Evolutionary conservation across 2,888 invertebrate genomes (phyloP), one percentile per base, ranked within the genome.

Genomic region (Clostera curtula): DNA sequence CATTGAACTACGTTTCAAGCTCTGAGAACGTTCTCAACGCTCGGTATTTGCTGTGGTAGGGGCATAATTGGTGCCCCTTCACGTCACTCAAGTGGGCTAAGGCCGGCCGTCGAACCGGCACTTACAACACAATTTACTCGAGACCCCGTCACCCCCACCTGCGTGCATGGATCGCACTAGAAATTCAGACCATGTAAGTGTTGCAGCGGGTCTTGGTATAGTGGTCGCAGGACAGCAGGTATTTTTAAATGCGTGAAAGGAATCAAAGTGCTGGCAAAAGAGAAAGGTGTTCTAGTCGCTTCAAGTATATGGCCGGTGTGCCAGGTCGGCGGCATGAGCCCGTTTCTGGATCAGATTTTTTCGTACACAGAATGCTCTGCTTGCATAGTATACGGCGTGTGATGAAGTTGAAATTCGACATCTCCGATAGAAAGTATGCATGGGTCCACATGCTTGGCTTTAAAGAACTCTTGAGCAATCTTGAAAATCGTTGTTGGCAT

Each of bases 81-180:
- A 69, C 73, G 65, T 67, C 66, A 68, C 55, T 60, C 63, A 77
- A 72, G 58, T 80, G 58, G 80, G 82, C 77, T 79, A 82, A 82
- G 82, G 82, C 74, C 79, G 82, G 71, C 49, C 76, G 54, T 63
- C 68, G 77, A 82, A 71, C 80, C 60, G 46, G 43, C 52, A 20
- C 36, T 43, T 41, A 39, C 43, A 42, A 53, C 49, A 52, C 68
- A 49, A 58, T 41, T 41, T 34, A 50, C 43, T 35, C 37, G 27
- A 60, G 62, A 60, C 56, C 64, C 45, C 45, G 45, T 41, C 31
- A 27, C 38, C 31, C 32, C 30, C 29, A 33, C 29, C 39, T 40
- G 31, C 40, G 41, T 30, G 33, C 35, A 43, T 36, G 42, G 33
- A 25, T 36, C 31, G 29, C 22, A 31, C 31, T 24, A 30, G 31